These are phyloP conservation scores for Standfussiana lucernea DNA, from an alignment of 2,888 invertebrate genomes.

Conservation along the genomic window DNA sequence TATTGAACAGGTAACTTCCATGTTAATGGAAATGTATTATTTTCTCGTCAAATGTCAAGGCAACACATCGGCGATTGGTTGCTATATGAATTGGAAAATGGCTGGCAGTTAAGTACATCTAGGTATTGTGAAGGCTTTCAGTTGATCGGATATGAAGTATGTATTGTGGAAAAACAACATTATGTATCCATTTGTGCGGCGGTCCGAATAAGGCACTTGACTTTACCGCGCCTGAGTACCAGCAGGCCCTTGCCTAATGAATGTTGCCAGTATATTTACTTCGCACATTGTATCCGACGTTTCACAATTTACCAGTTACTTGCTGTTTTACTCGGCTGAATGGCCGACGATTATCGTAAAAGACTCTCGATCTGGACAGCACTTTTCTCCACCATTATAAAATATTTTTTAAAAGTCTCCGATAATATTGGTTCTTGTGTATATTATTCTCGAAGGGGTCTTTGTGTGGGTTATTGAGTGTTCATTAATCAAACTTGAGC, in stretches of 20 bases:
- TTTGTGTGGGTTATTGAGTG: conserved; percentile 69
- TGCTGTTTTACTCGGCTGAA: conserved; percentile 52
- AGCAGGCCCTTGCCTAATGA: conserved; percentile 27
- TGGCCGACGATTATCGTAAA: conserved; percentile 55
- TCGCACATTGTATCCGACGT: conserved; percentile 32
- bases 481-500: conserved; percentile 81
- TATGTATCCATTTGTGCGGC: conserved; percentile 30
- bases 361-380: conserved; percentile 44
- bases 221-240: conserved; percentile 20
- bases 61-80: conserved; percentile 7
- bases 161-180: conserved; percentile 40
- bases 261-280: conserved; percentile 28
- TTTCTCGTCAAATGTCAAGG: conserved; percentile 40
- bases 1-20: not conserved
- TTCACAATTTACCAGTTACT: conserved; percentile 40
- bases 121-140: conserved; percentile 6
- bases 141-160: conserved; percentile 48
- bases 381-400: conserved; percentile 52
- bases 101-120: not conserved
- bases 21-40: conserved; percentile 12
- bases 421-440: conserved; percentile 61
- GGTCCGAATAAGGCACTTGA: conserved; percentile 41
- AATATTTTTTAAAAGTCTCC: conserved; percentile 49
- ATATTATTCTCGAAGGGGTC: conserved; percentile 57
- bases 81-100: conserved; percentile 23